These are phyloP conservation scores for Paramisgurnus dabryanus DNA, from an alignment of 2,113 vertebrate genomes.

Conservation along the genomic window DNA sequence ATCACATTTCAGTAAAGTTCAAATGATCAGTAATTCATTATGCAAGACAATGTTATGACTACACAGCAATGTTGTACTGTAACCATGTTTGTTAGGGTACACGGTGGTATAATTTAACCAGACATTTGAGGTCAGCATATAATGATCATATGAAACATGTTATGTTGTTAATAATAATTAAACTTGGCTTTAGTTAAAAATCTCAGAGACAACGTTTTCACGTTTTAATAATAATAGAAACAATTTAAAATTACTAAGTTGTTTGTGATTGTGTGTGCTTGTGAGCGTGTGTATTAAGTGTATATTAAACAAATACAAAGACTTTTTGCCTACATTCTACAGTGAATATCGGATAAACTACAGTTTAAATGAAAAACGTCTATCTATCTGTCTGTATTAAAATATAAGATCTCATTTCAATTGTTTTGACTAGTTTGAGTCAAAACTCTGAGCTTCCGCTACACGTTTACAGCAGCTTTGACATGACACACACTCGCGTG, in stretches of 20 bases:
- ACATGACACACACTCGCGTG: background rate
- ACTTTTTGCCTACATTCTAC: too few relatives aligned
- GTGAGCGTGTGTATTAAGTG: too few relatives aligned
- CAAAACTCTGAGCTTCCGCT: too few relatives aligned
- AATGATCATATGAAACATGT: constrained; percentile 6
- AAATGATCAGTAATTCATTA: background rate
- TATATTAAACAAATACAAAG: too few relatives aligned
- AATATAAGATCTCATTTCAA: too few relatives aligned
- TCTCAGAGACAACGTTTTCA: too few relatives aligned
- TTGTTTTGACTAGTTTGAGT: too few relatives aligned
- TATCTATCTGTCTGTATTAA: too few relatives aligned
- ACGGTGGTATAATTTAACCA: constrained; percentile 17
- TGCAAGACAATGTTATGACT: background rate
- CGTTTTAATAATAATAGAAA: background rate
- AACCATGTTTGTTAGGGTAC: background rate
- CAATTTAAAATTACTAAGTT: too few relatives aligned
- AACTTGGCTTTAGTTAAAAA: background rate
- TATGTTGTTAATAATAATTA: constrained; percentile 18
- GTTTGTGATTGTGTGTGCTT: too few relatives aligned
- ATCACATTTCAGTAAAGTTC: background rate
- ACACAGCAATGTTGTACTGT: background rate
- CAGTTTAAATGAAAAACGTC: background rate
- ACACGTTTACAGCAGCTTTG: background rate
- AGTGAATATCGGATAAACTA: background rate
- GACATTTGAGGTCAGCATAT: constrained; percentile 9